Evolutionary conservation across 1,140 invertebrate genomes (phyloP).

Genomic region (Eueides isabella): DNA sequence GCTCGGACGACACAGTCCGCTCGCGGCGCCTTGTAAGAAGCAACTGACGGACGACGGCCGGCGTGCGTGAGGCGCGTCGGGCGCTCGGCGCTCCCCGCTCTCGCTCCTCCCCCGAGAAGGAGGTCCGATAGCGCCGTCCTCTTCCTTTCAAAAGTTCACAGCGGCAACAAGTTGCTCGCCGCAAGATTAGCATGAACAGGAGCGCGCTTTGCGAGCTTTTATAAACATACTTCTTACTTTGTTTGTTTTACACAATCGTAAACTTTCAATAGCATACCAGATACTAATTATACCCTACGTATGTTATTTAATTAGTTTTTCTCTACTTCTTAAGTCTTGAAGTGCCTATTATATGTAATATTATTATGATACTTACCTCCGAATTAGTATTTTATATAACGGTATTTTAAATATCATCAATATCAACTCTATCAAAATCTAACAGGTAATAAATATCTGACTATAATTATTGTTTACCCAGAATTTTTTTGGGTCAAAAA

Average conservation of each 20-base stretch:
- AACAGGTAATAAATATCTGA: not conserved
- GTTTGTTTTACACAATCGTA: conserved; percentile 76
- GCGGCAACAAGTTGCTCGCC: conserved; percentile 79
- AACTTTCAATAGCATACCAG: conserved; percentile 64
- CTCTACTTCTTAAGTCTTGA: not conserved
- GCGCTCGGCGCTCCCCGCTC: conserved; percentile 71
- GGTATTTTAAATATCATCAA: too few species aligned
- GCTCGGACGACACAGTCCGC: conserved; percentile 48
- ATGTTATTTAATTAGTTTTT: conserved; percentile 13
- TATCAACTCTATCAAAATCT: not conserved
- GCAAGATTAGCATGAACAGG: conserved; percentile 80
- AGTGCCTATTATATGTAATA: not conserved
- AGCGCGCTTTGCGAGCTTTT: conserved; percentile 79
- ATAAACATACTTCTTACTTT: conserved; percentile 78
- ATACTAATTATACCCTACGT: conserved; percentile 23
- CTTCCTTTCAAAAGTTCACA: conserved; percentile 70
- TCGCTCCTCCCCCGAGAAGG: conserved; percentile 75
- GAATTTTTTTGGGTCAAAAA: not conserved
- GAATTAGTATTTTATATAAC: too few species aligned
- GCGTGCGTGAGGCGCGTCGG: conserved; percentile 61
- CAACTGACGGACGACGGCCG: conserved; percentile 65
- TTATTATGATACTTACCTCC: not conserved
- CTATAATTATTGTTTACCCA: not conserved
- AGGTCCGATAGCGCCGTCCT: conserved; percentile 58
- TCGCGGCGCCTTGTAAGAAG: conserved; percentile 53